Evolutionary conservation across 2,888 invertebrate species (phyloP).

Genomic region (Cerastoderma edule): DNA sequence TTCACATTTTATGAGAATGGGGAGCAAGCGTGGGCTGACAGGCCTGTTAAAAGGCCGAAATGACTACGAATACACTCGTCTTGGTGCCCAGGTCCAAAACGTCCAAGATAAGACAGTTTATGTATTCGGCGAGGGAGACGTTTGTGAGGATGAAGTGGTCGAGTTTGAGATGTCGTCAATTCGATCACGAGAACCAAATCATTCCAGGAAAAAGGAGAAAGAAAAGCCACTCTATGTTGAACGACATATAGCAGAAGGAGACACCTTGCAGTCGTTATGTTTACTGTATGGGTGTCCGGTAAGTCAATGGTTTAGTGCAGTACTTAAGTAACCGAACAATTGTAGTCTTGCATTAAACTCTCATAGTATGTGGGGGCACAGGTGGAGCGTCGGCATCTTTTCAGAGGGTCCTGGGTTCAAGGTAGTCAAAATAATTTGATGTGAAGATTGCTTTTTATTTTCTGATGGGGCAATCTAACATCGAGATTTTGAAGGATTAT

Average conservation of each 20-base stretch:
- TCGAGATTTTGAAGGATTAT: too few species aligned
- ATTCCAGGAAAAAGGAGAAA: conserved; percentile 34
- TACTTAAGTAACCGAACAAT: too few species aligned
- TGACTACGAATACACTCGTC: conserved; percentile 44
- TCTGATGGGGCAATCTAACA: too few species aligned
- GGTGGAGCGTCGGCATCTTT: too few species aligned
- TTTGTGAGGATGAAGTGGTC: conserved; percentile 68
- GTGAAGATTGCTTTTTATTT: too few species aligned
- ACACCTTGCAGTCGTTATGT: conserved; percentile 76
- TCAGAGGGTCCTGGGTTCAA: too few species aligned
- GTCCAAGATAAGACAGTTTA: conserved; percentile 75
- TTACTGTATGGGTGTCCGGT: conserved; percentile 80
- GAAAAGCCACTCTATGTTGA: conserved; percentile 69
- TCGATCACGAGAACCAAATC: conserved; percentile 63
- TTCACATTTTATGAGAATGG: conserved; percentile 25
- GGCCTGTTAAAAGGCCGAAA: conserved; percentile 36
- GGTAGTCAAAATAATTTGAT: too few species aligned
- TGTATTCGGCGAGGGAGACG: conserved; percentile 75
- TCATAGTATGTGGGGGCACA: too few species aligned
- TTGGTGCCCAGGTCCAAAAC: conserved; percentile 75
- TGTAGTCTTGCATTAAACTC: too few species aligned
- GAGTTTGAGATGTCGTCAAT: conserved; percentile 77
- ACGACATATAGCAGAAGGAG: conserved; percentile 73
- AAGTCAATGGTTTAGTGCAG: conserved; percentile 37
- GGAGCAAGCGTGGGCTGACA: conserved; percentile 20